Base-by-base conservation (phyloP, 2,888 invertebrate species). In the Priocnemis perturbator region DNA sequence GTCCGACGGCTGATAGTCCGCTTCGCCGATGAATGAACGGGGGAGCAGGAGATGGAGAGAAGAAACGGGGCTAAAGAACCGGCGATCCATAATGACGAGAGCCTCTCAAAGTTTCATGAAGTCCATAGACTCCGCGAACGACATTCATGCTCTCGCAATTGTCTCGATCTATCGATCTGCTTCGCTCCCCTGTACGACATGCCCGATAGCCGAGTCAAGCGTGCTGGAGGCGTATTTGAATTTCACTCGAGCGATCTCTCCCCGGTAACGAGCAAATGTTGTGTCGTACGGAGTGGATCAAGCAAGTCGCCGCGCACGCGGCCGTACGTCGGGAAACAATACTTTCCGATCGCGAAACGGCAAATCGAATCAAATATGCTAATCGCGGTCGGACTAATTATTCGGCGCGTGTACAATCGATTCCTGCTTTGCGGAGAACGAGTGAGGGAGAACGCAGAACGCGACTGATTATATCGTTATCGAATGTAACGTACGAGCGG, bases 81-180 rank as follows among this genome's bases (percentile, higher is more conserved):
- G 63, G 69, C 79, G 77, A 83, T 82, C 79, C 62, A 63, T 81
- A 81, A 85, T 82, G 83, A 86, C 83, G 79, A 84, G 83, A 83
- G 78, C 73, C 76, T 71, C 66, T 85, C 74, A 81, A 86, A 86
- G 80, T 79, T 85, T 84, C 71, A 86, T 73, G 71, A 73, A 70
- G 68, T 70, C 78, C 80, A 81, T 80, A 78, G 79, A 75, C 67
- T 69, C 67, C 55, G 37, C 37, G 37, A 37, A 11, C 37, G 37
- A 37, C 37, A 37, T 37, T 37, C 37, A 37, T 37, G 37, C 37
- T 37, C 58, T 63, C 58, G 60, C n/a, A 50, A 21, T 52, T 47
- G 26, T 58, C 60, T 55, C 52, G 59, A 76, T 69, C 75, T 71
- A 61, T 47, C 67, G 64, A 58, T 60, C 55, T 69, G n/a, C 53